These are phyloP conservation scores for Troides aeacus DNA, from an alignment of 2,888 invertebrate genomes.

Conservation along the genomic window DNA sequence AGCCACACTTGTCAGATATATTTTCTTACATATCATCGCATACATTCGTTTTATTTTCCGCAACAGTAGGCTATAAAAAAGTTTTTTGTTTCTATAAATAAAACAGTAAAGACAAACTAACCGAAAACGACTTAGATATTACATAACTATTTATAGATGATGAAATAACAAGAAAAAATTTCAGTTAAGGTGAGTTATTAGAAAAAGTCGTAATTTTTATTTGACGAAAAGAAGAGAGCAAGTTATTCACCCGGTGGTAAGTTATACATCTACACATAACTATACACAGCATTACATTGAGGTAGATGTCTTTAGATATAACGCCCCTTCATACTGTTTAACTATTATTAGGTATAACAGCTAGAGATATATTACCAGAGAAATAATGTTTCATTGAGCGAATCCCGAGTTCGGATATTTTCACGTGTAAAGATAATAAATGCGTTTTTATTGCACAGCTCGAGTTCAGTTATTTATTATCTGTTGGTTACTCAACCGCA, in stretches of 20 bases:
- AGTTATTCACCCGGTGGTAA: too few species aligned
- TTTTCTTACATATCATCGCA: constrained; percentile 7
- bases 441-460: constrained; percentile 44
- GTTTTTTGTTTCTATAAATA: not conserved
- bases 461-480: constrained; percentile 39
- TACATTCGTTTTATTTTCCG: constrained; percentile 4
- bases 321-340: too few species aligned
- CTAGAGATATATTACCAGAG: too few species aligned
- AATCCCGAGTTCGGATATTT: constrained; percentile 35
- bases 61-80: not conserved
- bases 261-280: too few species aligned
- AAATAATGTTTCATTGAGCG: constrained; percentile 8
- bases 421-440: constrained; percentile 44
- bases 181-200: too few species aligned
- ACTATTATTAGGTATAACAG: too few species aligned
- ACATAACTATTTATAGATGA: not conserved
- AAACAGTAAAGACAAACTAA: too few species aligned
- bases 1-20: constrained; percentile 15
- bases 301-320: too few species aligned
- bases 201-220: too few species aligned
- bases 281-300: too few species aligned
- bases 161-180: not conserved
- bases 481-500: constrained; percentile 41
- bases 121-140: not conserved
- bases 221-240: too few species aligned